phyloP scores from a whole-genome alignment of 2,797 vertebrate species.

The Babyrousa celebensis region DNA sequence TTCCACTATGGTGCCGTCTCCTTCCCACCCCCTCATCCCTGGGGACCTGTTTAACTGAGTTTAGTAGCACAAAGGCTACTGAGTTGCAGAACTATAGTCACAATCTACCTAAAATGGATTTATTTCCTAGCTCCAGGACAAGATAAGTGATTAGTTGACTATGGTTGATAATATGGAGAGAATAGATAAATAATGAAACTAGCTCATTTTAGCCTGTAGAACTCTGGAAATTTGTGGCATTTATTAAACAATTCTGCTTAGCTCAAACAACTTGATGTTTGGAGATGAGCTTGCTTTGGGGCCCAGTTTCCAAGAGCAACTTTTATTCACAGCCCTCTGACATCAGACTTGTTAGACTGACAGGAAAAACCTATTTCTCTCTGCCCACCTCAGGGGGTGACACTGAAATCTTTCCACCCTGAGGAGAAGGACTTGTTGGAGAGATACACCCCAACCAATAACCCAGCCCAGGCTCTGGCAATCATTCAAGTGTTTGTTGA shows the following conservation, averaged over 20 bases:
- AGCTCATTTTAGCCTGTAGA: constrained; percentile 25
- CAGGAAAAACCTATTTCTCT: background rate
- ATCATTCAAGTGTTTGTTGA: background rate
- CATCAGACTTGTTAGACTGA: background rate
- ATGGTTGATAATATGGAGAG: background rate
- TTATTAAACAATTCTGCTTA: constrained; percentile 56
- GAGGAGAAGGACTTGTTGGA: background rate
- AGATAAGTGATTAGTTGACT: constrained; percentile 27
- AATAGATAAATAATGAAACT: background rate
- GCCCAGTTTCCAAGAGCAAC: background rate
- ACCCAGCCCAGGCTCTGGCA: background rate
- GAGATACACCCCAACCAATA: background rate
- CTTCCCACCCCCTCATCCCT: constrained; percentile 77
- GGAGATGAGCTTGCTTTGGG: background rate
- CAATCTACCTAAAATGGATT: constrained; percentile 56
- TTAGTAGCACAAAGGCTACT: constrained; percentile 79
- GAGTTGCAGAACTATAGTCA: constrained; percentile 44
- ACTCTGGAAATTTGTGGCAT: background rate
- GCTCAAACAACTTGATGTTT: background rate
- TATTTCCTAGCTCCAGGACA: constrained; percentile 54
- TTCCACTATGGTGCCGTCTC: constrained; percentile 80
- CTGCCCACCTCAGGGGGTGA: background rate
- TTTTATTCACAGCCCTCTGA: background rate
- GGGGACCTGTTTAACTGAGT: constrained; percentile 70
- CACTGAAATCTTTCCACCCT: background rate